These are phyloP conservation scores for Lymantria dispar DNA, from an alignment of 2,888 invertebrate genomes.

Conservation along the genomic window DNA sequence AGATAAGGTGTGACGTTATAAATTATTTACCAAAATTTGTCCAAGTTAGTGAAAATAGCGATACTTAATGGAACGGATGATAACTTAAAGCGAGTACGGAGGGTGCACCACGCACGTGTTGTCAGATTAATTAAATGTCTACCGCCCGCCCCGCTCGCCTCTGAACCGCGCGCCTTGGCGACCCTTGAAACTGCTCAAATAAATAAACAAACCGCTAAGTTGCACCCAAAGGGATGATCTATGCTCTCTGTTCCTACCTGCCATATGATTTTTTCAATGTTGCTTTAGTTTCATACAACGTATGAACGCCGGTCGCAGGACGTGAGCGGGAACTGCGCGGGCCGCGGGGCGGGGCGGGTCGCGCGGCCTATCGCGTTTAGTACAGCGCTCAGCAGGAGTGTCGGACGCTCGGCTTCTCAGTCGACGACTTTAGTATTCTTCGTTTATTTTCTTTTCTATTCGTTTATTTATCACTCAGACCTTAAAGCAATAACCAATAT, in stretches of 20 bases:
- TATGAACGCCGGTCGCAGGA: slow-evolving; percentile 67
- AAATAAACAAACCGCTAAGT: slow-evolving; percentile 38
- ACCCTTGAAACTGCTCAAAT: slow-evolving; percentile 41
- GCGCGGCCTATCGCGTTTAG: slow-evolving; percentile 77
- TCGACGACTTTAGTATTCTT: slow-evolving; percentile 80
- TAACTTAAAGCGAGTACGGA: slow-evolving; percentile 47
- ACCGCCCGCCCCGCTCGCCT: slow-evolving; percentile 34
- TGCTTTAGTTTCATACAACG: slow-evolving; percentile 59
- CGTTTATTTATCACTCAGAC: slow-evolving; percentile 76
- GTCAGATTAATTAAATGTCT: slow-evolving; percentile 72
- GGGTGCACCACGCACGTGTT: slow-evolving; percentile 76
- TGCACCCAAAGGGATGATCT: slow-evolving; percentile 36
- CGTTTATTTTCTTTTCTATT: slow-evolving; percentile 83
- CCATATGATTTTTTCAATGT: slow-evolving; percentile 61
- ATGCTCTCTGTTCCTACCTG: slow-evolving; percentile 39
- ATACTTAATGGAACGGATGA: slow-evolving; percentile 62
- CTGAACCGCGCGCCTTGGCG: slow-evolving; percentile 14
- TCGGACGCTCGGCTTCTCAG: slow-evolving; percentile 78
- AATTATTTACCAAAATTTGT: too few species aligned
- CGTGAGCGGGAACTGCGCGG: slow-evolving; percentile 57
- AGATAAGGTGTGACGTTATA: too few species aligned
- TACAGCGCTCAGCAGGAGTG: slow-evolving; percentile 82
- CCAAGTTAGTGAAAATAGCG: slow-evolving; percentile 5
- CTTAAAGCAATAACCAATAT: slow-evolving; percentile 54
- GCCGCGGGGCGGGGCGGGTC: slow-evolving; percentile 64